These are phyloP conservation scores for Spizella passerina DNA, from an alignment of 2,797 vertebrate genomes.

Conservation along the genomic window DNA sequence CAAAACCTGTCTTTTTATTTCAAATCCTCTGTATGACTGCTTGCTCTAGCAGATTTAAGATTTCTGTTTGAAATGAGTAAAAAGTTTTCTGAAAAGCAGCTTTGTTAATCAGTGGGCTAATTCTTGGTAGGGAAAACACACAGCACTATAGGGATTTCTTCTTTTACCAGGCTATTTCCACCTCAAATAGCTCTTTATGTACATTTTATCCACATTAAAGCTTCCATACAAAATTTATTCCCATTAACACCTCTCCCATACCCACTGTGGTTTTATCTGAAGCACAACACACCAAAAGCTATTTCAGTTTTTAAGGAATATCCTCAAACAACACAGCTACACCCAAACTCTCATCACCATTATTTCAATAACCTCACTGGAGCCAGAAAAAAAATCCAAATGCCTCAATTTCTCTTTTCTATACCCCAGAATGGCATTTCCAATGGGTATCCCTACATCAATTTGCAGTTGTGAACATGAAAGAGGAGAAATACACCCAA, in stretches of 20 bases:
- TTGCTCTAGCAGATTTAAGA: background rate
- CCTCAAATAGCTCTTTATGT: background rate
- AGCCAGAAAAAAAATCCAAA: background rate
- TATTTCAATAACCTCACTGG: background rate
- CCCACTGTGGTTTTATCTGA: background rate
- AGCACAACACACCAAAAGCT: background rate
- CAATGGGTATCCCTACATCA: background rate
- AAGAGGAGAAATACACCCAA: background rate
- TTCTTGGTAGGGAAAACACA: background rate
- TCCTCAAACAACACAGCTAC: background rate
- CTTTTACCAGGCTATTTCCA: background rate
- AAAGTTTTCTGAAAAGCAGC: background rate
- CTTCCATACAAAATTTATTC: background rate
- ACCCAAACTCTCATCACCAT: background rate
- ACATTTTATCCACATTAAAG: background rate
- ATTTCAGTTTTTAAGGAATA: background rate
- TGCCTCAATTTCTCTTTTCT: background rate
- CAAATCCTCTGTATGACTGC: background rate
- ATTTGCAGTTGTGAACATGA: background rate
- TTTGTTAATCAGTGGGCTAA: background rate
- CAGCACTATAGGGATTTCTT: fast-evolving
- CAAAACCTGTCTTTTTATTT: background rate
- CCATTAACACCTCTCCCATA: background rate
- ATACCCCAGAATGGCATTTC: background rate
- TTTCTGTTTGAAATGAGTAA: background rate